Evolutionary conservation across 2,113 vertebrate species (phyloP), one percentile per base, ranked within the genome.

Genomic region (Pluvianellus socialis): DNA sequence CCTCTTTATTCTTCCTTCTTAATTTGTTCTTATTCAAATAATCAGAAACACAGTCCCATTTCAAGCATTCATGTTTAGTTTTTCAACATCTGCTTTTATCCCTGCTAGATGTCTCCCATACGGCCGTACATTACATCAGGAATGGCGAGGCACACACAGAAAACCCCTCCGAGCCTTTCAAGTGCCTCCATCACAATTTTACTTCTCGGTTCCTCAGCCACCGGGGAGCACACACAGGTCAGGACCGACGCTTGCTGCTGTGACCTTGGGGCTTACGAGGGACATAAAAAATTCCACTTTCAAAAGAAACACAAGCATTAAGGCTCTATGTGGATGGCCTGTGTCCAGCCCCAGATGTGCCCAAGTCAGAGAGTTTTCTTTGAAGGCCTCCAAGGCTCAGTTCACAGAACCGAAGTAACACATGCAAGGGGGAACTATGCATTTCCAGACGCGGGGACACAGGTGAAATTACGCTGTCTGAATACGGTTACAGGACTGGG

Each of bases 21-120:
- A 81, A 91, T 93, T 94, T 85, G 56, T 79, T 68, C 79, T 89
- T 65, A 70, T 94, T 92, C 92, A 67, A 94, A 82, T 72, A 94
- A 92, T 38, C 62, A 93, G 88, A 79, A 71, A 28, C 65, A 52
- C 30, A 7, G 52, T 80, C 70, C 61, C 21, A 77, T 83, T 94
- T 88, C 63, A 15, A 22, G 52, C 4, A 2, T 52, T 80, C 1
- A 0, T 92, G 52, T 73, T 92, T n/a, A 16, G 30, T 87, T 94
- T 96, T 75, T 38, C 61, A 84, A 44, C 24, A 8, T 19, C 72
- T 80, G 79, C 68, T 90, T 61, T 27, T 52, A 15, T 70, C 56
- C 68, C 75, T 56, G 76, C 14, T 33, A 35, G 68, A 45, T 68
- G 89, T 67, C 56, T 63, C 45, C 87, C 0, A 5, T 21, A 21